Conservation (phyloP, 2,888 invertebrate species). For the Eumacrocentrus americanus region DNA sequence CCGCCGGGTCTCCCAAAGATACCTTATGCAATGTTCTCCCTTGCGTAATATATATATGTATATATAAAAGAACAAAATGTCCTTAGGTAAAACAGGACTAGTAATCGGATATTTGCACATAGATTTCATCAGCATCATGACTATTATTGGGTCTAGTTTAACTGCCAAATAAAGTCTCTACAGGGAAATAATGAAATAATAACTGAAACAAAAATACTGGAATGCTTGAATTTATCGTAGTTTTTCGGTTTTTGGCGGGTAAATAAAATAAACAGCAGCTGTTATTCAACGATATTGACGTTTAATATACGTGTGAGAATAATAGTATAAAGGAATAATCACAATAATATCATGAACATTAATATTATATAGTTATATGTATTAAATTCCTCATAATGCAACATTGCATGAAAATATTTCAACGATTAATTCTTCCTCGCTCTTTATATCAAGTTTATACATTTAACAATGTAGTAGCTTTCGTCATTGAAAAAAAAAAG, state of each 20-base stretch:
- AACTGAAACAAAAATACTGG: neutral
- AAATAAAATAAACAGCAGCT: slow-evolving; percentile 49
- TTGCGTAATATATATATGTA: slow-evolving; percentile 48
- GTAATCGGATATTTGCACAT: neutral
- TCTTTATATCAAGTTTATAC: no score
- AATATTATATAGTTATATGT: slow-evolving; percentile 22
- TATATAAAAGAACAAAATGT: neutral
- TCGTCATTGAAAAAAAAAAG: no score
- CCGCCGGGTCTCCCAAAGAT: slow-evolving; percentile 43
- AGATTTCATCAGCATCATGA: slow-evolving; percentile 17
- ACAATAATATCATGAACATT: slow-evolving; percentile 28
- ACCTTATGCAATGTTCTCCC: slow-evolving; percentile 44
- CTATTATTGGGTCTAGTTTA: neutral
- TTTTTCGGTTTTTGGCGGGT: slow-evolving; percentile 25
- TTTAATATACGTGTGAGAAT: slow-evolving; percentile 36
- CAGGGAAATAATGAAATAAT: neutral
- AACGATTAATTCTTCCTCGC: no score
- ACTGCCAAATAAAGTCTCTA: neutral
- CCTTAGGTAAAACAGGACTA: neutral
- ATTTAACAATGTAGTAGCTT: no score
- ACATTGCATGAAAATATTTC: no score
- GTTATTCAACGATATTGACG: slow-evolving; percentile 35
- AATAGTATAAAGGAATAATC: slow-evolving; percentile 28
- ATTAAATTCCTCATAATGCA: neutral
- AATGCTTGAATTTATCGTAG: neutral